Percentiles rank a stretch among this genome's conserved stretches.
Evolutionary conservation across 2,113 vertebrate species (phyloP).

Genomic region (Alethe castanea): DNA sequence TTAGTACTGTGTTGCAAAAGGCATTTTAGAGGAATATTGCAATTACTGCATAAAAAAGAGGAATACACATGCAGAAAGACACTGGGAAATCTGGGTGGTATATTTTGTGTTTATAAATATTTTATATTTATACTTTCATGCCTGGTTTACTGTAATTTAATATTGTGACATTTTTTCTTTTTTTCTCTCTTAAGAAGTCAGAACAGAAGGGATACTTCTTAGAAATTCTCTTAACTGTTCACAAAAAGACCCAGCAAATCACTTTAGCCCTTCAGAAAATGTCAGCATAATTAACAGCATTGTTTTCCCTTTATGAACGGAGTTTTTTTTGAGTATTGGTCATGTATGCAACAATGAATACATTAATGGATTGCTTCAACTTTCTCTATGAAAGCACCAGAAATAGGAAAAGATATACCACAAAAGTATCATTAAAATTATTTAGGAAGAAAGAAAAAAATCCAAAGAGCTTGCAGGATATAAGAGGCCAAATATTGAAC

Average conservation of each 20-base stretch:
- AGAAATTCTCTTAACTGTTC: neutral
- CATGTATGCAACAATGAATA: constrained; percentile 41
- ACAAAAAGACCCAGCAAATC: neutral
- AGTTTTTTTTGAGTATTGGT: constrained; percentile 48
- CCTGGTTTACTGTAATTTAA: neutral
- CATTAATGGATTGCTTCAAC: constrained; percentile 64
- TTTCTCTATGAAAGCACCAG: constrained; percentile 66
- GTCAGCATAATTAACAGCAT: neutral
- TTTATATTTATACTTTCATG: neutral
- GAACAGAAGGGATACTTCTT: neutral
- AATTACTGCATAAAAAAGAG: neutral
- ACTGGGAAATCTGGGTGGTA: neutral
- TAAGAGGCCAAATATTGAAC: neutral
- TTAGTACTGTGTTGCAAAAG: neutral
- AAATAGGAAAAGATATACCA: neutral
- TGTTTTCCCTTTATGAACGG: neutral
- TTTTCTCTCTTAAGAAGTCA: neutral
- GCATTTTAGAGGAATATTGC: neutral
- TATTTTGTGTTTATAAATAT: neutral
- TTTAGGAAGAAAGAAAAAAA: neutral
- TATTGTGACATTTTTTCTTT: neutral
- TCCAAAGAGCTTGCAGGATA: neutral
- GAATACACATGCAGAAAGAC: neutral
- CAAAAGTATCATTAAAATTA: neutral
- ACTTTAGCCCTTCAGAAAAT: neutral